Evolutionary conservation across 1,140 invertebrate species (phyloP).

Genomic region (Ylistrum balloti): DNA sequence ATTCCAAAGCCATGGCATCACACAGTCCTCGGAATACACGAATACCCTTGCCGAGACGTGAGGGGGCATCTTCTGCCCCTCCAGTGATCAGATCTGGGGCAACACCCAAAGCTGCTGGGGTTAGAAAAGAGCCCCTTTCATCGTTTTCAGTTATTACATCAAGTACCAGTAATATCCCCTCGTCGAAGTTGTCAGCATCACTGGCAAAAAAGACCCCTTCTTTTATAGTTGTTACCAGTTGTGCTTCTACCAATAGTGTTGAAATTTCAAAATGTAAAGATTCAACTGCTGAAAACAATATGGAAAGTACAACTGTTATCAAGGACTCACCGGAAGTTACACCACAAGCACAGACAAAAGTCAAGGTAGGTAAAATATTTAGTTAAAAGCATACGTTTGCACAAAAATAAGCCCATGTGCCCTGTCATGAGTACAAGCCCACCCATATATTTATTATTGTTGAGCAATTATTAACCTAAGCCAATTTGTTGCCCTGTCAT

Average conservation of each 20-base stretch:
- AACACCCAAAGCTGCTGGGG: background rate
- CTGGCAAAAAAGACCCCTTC: background rate
- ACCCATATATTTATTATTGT: no score
- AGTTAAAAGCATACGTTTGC: no score
- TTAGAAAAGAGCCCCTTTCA: background rate
- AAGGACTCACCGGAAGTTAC: background rate
- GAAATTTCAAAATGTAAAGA: conserved; percentile 24
- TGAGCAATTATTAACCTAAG: no score
- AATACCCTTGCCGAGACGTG: conserved; percentile 1
- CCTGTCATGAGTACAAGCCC: no score
- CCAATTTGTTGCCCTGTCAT: no score
- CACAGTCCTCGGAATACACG: conserved; percentile 16
- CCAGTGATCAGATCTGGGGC: background rate
- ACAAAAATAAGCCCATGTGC: no score
- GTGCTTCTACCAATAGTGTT: background rate
- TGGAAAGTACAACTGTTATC: background rate
- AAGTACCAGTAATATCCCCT: background rate
- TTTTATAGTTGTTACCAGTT: background rate
- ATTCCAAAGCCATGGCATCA: background rate
- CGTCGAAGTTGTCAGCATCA: background rate
- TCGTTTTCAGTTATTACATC: background rate
- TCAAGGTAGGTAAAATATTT: background rate
- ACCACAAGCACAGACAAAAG: background rate
- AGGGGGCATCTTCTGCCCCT: background rate
- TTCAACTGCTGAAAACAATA: background rate